Evolutionary conservation across 1,140 invertebrate genomes (phyloP), one percentile per base, ranked within the genome.

Genomic region (Drosophila orena): DNA sequence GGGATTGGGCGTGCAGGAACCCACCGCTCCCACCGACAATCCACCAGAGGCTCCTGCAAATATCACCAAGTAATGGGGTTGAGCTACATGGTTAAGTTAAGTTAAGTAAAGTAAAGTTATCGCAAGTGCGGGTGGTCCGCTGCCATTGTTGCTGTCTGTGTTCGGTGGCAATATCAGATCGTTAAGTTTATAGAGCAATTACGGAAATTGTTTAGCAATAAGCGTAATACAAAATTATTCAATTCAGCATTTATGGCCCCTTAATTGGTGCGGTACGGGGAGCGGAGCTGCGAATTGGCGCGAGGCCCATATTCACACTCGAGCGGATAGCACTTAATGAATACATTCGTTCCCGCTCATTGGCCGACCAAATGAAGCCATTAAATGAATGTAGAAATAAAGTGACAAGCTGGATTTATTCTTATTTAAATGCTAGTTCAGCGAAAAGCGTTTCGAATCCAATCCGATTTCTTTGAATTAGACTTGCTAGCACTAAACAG

Each of bases 1-100:
- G 92, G 97, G 97, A 53, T 94, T 94, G 35, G 95, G 94, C 47
- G 95, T 94, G 62, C 95, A 95, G 72, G 94, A 94, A 52, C 94
- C 94, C 56, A 95, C 94, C 4, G 93, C 92, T 11, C 95, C 95
- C 57, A 96, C 95, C 30, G 95, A 95, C 91, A 96, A 95, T 38
- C 95, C 90, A 12, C 86, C 86, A 15, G 86, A 90, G 46, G 85
- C 79, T 94, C 95, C 94, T 89, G 3, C 10, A 40, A 54, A 15
- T 4, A 50, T 17, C 20, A 30, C 6, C 12, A 46, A 12, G 24
- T 34, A 1, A 24, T n/a, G 11, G 37, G 34, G 34, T 17, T 66
- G 30, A 27, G 7, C 15, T 15, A 34, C 4, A 2, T 5, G 11
- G 12, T 69, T n/a, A n/a, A n/a, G n/a, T n/a, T n/a, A n/a, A n/a